Percentiles rank a stretch among this genome's conserved stretches.
These are phyloP conservation scores for Drosophila rellima DNA, from an alignment of 2,888 invertebrate species.

Conservation along the genomic window DNA sequence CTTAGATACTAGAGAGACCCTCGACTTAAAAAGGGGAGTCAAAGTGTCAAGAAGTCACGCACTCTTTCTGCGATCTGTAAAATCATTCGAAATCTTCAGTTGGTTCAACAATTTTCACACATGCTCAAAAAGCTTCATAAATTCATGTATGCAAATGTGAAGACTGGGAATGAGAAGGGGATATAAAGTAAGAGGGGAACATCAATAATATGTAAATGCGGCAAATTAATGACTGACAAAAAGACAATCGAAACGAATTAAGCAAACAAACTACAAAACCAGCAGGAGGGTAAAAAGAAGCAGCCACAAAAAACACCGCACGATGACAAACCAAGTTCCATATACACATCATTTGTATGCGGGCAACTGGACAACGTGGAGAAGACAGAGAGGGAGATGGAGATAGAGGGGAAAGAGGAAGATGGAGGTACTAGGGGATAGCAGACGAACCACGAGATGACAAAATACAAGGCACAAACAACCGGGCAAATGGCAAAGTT, in stretches of 20 bases:
- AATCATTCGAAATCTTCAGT: constrained; percentile 2
- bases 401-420: not conserved
- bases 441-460: constrained; percentile 61
- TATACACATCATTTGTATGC: constrained; percentile 72
- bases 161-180: not conserved
- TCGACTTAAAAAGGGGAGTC: constrained; percentile 14
- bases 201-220: constrained; percentile 82
- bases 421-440: constrained; percentile 29
- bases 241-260: constrained; percentile 82
- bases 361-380: constrained; percentile 33
- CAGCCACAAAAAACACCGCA: constrained; percentile 26
- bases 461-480: constrained; percentile 38
- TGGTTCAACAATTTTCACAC: constrained; percentile 63
- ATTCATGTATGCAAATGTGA: constrained; percentile 66
- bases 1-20: not conserved
- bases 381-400: constrained; percentile 11
- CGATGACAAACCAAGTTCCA: constrained; percentile 47
- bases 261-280: constrained; percentile 76
- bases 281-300: constrained; percentile 31
- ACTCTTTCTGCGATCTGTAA: constrained; percentile 15
- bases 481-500: constrained; percentile 24
- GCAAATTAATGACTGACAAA: constrained; percentile 83
- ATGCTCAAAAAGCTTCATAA: constrained; percentile 46
- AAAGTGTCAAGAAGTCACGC: constrained; percentile 69
- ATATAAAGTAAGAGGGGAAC: constrained; percentile 21